Percentiles rank a stretch among this genome's conserved stretches.
These are phyloP conservation scores for Cheilosia vulpina DNA, from an alignment of 2,888 invertebrate genomes.

Conservation along the genomic window DNA sequence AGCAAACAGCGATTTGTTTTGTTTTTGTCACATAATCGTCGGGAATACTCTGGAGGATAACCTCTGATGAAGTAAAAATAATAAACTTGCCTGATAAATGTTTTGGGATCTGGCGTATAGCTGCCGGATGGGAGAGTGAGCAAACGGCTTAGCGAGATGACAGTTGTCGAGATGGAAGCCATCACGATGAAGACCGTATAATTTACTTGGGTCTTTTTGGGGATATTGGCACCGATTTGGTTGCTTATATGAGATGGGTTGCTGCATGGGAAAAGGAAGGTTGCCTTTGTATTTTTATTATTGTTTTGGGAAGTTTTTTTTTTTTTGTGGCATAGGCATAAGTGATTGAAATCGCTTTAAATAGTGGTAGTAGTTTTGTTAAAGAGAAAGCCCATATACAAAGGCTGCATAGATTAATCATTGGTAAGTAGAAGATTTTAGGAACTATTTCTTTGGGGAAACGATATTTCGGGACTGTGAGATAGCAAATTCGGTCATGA, in stretches of 20 bases:
- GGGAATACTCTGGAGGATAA: conserved; percentile 62
- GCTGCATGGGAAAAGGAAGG: not conserved
- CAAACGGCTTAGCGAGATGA: conserved; percentile 32
- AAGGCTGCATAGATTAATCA: no score
- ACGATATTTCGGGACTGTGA: no score
- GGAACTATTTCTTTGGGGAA: no score
- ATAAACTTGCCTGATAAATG: conserved; percentile 64
- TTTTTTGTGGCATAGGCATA: not conserved
- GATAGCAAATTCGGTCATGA: no score
- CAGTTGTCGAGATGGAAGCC: conserved; percentile 47
- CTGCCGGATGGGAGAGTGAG: conserved; percentile 18
- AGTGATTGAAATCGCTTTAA: no score
- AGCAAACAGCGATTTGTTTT: conserved; percentile 72
- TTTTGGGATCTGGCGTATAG: conserved; percentile 17
- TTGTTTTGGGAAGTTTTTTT: not conserved
- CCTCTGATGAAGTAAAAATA: conserved; percentile 70
- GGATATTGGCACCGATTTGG: conserved; percentile 52
- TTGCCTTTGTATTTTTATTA: conserved; percentile 3
- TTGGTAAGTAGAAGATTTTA: no score
- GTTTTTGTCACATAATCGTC: conserved; percentile 73
- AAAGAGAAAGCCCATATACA: no score
- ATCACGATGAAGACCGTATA: conserved; percentile 58
- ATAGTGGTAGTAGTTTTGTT: no score
- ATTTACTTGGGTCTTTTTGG: conserved; percentile 53
- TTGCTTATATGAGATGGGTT: conserved; percentile 30